Conservation (phyloP, 2,797 vertebrate genomes). For the Sorex maritimensis region DNA sequence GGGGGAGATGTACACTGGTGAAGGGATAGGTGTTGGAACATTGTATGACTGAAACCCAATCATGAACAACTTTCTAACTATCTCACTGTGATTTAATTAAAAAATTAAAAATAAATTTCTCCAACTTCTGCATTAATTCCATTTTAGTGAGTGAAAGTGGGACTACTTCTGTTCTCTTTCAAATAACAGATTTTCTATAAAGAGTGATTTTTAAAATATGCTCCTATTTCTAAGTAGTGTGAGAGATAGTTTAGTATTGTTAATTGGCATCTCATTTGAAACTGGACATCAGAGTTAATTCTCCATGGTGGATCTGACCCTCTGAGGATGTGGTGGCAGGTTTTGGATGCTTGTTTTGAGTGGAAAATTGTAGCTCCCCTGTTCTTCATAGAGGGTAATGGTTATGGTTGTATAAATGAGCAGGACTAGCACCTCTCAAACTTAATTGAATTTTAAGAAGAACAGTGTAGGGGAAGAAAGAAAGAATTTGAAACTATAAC, state of each 20-base stretch:
- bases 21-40: too few species aligned
- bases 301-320: background rate
- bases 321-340: background rate
- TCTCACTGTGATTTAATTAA: background rate
- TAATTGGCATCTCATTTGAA: conserved; percentile 41
- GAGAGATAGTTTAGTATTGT: background rate
- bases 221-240: conserved; percentile 27
- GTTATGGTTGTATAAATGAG: background rate
- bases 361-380: background rate
- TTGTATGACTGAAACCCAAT: too few species aligned
- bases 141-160: background rate
- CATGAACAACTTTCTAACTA: too few species aligned
- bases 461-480: conserved; percentile 37
- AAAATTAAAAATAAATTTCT: background rate
- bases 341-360: background rate
- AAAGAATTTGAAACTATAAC: conserved; percentile 13
- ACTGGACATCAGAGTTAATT: background rate
- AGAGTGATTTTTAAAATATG: background rate
- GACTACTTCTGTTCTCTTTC: conserved; percentile 7
- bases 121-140: conserved; percentile 38
- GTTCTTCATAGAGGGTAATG: background rate
- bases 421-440: too few species aligned
- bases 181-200: background rate
- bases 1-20: too few species aligned
- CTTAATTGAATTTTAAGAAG: background rate